phyloP scores from a whole-genome alignment of 2,888 invertebrate species.

The Digitonthophagus gazella region DNA sequence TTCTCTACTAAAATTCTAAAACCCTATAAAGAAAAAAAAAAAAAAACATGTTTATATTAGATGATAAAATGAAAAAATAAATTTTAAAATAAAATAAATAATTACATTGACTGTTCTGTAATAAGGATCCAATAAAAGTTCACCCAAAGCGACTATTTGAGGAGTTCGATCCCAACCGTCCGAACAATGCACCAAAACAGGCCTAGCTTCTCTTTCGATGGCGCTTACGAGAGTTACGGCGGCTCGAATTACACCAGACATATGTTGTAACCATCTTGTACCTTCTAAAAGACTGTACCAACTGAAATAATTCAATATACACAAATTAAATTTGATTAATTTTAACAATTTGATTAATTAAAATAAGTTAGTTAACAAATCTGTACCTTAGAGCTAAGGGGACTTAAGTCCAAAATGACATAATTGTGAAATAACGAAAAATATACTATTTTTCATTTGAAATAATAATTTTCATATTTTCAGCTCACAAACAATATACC shows the following conservation, averaged over 20 bases:
- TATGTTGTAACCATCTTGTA: slow-evolving; percentile 89
- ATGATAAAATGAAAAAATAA: slow-evolving; percentile 21
- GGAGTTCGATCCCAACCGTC: slow-evolving; percentile 99
- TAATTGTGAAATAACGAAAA: no score
- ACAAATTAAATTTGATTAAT: no score
- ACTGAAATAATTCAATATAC: slow-evolving; percentile 60
- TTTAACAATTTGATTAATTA: no score
- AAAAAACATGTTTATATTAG: slow-evolving; percentile 14
- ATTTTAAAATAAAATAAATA: slow-evolving; percentile 17
- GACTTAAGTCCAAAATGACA: no score
- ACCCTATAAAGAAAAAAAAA: slow-evolving; percentile 61
- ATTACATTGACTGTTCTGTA: slow-evolving; percentile 87
- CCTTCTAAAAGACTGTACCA: slow-evolving; percentile 88
- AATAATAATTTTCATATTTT: no score
- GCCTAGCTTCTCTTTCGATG: slow-evolving; percentile 76
- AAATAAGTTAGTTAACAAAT: no score
- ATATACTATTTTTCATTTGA: no score
- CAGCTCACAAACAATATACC: no score
- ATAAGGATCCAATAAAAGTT: slow-evolving; percentile 89
- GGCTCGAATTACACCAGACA: slow-evolving; percentile 80
- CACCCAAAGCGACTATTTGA: slow-evolving; percentile 91
- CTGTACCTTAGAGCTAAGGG: no score
- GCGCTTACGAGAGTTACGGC: slow-evolving; percentile 78
- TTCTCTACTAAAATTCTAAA: slow-evolving; percentile 91
- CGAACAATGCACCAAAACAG: slow-evolving; percentile 95